Evolutionary conservation across 2,888 invertebrate species (phyloP).

Genomic region (Metacarcinus magister): DNA sequence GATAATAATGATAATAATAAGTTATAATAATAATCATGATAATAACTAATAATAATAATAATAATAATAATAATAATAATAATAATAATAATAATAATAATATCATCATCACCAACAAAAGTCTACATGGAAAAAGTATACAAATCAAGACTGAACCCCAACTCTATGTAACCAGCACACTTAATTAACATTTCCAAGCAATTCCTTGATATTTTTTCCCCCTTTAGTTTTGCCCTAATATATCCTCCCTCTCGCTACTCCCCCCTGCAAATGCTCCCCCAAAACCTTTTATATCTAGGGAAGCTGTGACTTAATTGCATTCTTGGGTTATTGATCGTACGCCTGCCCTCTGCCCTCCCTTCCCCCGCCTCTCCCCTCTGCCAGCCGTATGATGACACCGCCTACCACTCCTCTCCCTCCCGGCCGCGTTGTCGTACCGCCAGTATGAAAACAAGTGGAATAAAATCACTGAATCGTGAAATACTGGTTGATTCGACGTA

Average conservation of each 20-base stretch:
- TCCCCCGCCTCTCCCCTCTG: neutral
- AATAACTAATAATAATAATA: too few relatives aligned
- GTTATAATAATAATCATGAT: too few relatives aligned
- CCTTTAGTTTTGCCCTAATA: neutral
- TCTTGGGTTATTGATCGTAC: neutral
- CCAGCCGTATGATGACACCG: neutral
- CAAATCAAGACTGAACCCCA: neutral
- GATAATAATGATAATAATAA: too few relatives aligned
- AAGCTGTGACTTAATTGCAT: conserved; percentile 36
- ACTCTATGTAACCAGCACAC: neutral
- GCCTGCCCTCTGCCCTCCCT: neutral
- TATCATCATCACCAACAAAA: too few relatives aligned
- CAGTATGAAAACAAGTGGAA: conserved; percentile 26
- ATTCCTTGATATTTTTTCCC: neutral
- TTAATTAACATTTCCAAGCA: conserved; percentile 1
- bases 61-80: too few relatives aligned
- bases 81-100: too few relatives aligned
- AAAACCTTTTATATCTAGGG: neutral
- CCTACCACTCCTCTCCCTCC: neutral
- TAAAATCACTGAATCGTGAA: conserved; percentile 38
- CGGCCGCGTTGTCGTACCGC: conserved; percentile 37
- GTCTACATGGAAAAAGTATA: too few relatives aligned
- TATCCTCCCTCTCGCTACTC: conserved; percentile 48
- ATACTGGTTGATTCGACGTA: conserved; percentile 36
- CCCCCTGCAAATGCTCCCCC: conserved; percentile 30